Base-by-base conservation (phyloP, 2,797 vertebrate species). In the Melanotaenia boesemani region DNA sequence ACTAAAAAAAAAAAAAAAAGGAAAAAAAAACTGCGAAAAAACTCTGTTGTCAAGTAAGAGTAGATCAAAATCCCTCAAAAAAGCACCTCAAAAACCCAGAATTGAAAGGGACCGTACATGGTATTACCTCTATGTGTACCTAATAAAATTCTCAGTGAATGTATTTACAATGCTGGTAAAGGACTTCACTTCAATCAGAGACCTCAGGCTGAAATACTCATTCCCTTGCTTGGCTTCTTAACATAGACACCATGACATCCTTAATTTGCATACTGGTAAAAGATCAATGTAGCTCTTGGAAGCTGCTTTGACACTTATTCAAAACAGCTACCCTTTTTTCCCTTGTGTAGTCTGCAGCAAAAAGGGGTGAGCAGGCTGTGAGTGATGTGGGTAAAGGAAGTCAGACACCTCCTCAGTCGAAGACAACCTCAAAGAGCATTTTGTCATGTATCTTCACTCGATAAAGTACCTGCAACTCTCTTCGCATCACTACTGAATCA, bases 201-300 rank as follows among this genome's bases (percentile, higher is more conserved):
- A 88, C 81, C 83, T 81, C 55, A 15, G 68, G 85, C 85, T 84
- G 73, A 87, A 89, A 87, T 85, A 78, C 80, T 60, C 55, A 70
- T 76, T 68, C 64, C 66, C 54, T 83, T 82, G 80, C 62, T 80
- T 70, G 70, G 72, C 82, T 88, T 83, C 83, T 88, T 86, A 80
- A 80, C 70, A 72, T 62, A 84, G 87, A 85, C 65, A 82, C 86
- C 82, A 59, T 90, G 87, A 90, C 80, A 85, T 84, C 74, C 82
- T 67, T 60, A 68, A 91, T 93, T 93, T 93, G 79, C 90, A 91
- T 89, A 84, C 86, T 68, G 83, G 88, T 91, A 91, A 86, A 48
- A 89, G 86, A 92, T 90, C 88, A 92, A 79, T 89, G 85, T 88
- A 90, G 72, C 85, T 86, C 80, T 78, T 71, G 71, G 77, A 90